Conservation (phyloP, 2,888 invertebrate genomes). For the Colletes collaris region DNA sequence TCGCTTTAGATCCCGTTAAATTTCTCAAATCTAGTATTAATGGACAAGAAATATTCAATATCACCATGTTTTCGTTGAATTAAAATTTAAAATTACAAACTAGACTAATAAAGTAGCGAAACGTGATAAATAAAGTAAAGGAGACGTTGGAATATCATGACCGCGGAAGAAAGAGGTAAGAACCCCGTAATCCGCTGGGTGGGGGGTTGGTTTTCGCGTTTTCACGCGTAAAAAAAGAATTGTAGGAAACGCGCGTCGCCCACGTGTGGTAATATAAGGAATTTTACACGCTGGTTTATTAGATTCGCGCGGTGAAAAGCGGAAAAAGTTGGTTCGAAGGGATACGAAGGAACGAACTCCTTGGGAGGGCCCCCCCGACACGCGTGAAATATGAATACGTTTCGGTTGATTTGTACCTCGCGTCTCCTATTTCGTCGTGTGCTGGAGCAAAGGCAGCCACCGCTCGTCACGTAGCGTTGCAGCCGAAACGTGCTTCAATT, state of each 20-base stretch:
- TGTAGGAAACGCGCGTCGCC: slow-evolving; percentile 29
- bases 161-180: not conserved
- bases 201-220: slow-evolving; percentile 1
- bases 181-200: slow-evolving; percentile 12
- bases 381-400: slow-evolving; percentile 68
- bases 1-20: too few species aligned
- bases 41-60: too few species aligned
- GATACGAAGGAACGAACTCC: slow-evolving; percentile 21
- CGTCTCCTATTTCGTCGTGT: slow-evolving; percentile 64
- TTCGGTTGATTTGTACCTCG: slow-evolving; percentile 68
- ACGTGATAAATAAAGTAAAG: too few species aligned
- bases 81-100: too few species aligned
- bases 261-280: slow-evolving; percentile 38
- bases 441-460: slow-evolving; percentile 51
- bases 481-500: slow-evolving; percentile 73
- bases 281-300: slow-evolving; percentile 59
- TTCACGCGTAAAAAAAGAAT: slow-evolving; percentile 36
- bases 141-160: too few species aligned
- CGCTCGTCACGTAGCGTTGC: slow-evolving; percentile 68
- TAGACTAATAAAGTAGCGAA: too few species aligned
- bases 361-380: slow-evolving; percentile 23
- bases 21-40: too few species aligned
- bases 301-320: slow-evolving; percentile 42
- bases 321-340: slow-evolving; percentile 53
- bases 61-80: too few species aligned